Base-by-base conservation (phyloP, 2,888 invertebrate species). In the Drosophila nigricruria region DNA sequence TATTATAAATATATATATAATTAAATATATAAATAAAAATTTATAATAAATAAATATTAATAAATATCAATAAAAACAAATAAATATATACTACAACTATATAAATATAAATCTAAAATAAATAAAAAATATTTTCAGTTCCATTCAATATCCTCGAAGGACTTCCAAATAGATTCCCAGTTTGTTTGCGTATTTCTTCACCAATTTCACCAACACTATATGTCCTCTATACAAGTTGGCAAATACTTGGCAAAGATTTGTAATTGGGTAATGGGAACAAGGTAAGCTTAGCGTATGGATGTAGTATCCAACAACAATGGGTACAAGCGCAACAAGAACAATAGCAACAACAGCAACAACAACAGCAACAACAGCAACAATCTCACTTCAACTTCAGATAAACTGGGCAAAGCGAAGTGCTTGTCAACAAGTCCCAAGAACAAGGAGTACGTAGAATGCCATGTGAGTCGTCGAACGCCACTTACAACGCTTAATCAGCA, bases 201-300 rank as follows among this genome's bases (percentile, higher is more conserved):
- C 10, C 16, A 12, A 18, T 1, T 45, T 27, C 8, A 27, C 18
- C 3, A 10, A n/a, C n/a, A n/a, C 27, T 0, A 1, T 20, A 9
- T 18, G 36, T 10, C 18, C 56, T 65, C 45, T 49, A 47, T 36
- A 56, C 4, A 12, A 53, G 72, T 40, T 16, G 16, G 34, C 36
- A 63, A 71, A 47, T 56, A 73, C 34, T 36, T 49, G 14, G 12
- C 47, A 20, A 23, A 30, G 32, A 27, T 34, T 52, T 52, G 49
- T 57, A 86, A 77, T 63, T 74, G 83, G 81, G 81, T 74, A 74
- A 82, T 57, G 60, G 65, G 82, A 57, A 70, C 88, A 88, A 88
- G 82, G 82, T 63, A 57, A 85, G 45, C 49, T 61, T 36, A 64
- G 60, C 53, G 53, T 34, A 40, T 56, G 64, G 52, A 23, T 61